A percentile compares a stretch with the other conserved stretches of the same genome.
phyloP scores from a whole-genome alignment of 2,113 vertebrate species.

The Protobothrops mucrosquamatus region DNA sequence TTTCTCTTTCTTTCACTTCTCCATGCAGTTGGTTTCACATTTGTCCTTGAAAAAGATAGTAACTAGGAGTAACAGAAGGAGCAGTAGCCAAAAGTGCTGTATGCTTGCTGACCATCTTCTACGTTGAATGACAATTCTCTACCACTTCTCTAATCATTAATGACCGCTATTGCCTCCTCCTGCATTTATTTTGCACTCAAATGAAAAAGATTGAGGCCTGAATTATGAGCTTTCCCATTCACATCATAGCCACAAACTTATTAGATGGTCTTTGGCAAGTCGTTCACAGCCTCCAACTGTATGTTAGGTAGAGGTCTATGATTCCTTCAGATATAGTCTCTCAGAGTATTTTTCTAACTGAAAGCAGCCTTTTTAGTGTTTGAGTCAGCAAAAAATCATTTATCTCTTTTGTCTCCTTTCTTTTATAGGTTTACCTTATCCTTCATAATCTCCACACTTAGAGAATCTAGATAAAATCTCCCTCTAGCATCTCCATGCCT shows the following conservation, averaged over 20 bases:
- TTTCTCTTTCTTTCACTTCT: not conserved
- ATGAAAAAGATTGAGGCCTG: not conserved
- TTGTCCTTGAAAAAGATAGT: not conserved
- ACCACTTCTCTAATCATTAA: not conserved
- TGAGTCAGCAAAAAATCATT: not conserved
- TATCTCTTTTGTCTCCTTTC: not conserved
- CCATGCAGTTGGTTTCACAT: not conserved
- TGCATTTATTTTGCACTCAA: not conserved
- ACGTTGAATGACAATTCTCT: conserved; percentile 6
- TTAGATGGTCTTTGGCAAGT: not conserved
- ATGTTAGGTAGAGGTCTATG: not conserved
- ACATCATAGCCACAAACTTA: not conserved
- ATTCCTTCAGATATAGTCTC: not conserved
- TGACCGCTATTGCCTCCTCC: not conserved
- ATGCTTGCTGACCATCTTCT: not conserved
- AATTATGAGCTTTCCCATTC: not conserved
- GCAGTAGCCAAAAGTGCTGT: not conserved
- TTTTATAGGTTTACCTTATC: not conserved
- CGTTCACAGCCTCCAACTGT: not conserved
- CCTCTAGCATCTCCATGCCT: not conserved
- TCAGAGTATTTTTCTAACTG: not conserved
- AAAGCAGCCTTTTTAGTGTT: not conserved
- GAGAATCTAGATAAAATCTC: not conserved
- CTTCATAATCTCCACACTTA: not conserved
- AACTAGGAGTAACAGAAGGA: not conserved